A percentile compares a stretch with the other conserved stretches of the same genome.
Conservation (phyloP, 1,140 invertebrate genomes). For the Helicorthomorpha holstii region DNA sequence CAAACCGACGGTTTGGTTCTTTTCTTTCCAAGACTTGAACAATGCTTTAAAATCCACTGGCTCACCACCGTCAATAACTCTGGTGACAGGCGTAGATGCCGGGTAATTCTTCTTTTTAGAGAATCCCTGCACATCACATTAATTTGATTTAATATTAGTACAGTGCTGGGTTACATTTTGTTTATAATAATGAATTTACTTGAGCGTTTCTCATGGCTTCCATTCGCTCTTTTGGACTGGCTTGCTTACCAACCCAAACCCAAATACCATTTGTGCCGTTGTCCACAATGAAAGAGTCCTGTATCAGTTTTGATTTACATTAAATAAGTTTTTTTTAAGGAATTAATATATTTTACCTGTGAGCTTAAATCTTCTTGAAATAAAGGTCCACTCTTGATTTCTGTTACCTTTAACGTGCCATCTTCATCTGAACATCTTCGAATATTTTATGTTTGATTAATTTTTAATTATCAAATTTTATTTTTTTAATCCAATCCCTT, state of each 20-base stretch:
- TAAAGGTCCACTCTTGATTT: constrained; percentile 69
- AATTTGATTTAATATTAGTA: constrained; percentile 4
- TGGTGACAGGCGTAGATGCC: constrained; percentile 49
- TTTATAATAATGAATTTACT: constrained; percentile 19
- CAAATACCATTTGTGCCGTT: constrained; percentile 64
- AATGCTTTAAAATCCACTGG: constrained; percentile 70
- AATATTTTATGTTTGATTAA: neutral
- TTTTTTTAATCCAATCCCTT: no score
- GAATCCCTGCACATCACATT: constrained; percentile 39
- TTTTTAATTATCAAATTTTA: no score
- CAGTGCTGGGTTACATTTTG: no score
- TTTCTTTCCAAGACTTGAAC: constrained; percentile 54
- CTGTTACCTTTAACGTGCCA: constrained; percentile 66
- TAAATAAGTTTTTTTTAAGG: neutral
- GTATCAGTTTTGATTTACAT: neutral
- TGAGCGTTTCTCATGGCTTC: constrained; percentile 71
- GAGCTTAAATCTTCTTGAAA: constrained; percentile 57
- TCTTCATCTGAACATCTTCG: constrained; percentile 47
- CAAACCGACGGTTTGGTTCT: constrained; percentile 20
- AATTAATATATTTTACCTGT: constrained; percentile 31
- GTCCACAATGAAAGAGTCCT: constrained; percentile 70
- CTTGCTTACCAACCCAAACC: constrained; percentile 74
- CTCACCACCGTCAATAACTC: constrained; percentile 62
- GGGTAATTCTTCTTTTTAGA: constrained; percentile 72
- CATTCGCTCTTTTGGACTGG: constrained; percentile 44